Percentiles rank a stretch among this genome's conserved stretches.
phyloP scores from a whole-genome alignment of 1,140 invertebrate species.

The Dufourea novaeangliae region DNA sequence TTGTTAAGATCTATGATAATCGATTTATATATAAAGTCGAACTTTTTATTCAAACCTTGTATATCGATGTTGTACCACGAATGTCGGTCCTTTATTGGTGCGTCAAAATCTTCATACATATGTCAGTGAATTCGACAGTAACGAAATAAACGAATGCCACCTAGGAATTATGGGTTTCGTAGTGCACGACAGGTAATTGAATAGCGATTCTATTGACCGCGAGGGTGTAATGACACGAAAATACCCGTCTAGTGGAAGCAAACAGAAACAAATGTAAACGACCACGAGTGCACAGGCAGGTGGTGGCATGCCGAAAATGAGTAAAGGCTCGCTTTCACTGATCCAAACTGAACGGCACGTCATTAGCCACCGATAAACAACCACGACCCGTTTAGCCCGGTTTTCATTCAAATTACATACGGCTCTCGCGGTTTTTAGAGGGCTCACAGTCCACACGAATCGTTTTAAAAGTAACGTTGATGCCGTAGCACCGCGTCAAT shows the following conservation, averaged over 20 bases:
- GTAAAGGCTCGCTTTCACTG: conserved; percentile 28
- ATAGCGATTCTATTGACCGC: conserved; percentile 18
- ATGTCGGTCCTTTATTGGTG: too few relatives aligned
- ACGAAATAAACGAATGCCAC: conserved; percentile 26
- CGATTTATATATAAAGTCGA: too few relatives aligned
- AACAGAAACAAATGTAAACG: conserved; percentile 13
- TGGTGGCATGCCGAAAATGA: conserved; percentile 34
- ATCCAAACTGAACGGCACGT: conserved; percentile 22
- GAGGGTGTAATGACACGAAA: conserved; percentile 35
- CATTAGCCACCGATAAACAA: conserved; percentile 37
- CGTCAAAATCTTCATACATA: too few relatives aligned
- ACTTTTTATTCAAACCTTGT: too few relatives aligned
- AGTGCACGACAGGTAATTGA: conserved; percentile 11
- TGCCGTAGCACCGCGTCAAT: neutral
- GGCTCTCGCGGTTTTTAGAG: neutral
- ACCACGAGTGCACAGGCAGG: neutral
- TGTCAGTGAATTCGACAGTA: neutral
- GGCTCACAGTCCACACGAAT: neutral
- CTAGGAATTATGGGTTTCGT: neutral
- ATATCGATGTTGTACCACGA: too few relatives aligned
- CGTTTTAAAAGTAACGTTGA: neutral
- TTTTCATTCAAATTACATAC: conserved; percentile 12
- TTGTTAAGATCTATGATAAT: too few relatives aligned
- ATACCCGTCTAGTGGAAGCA: conserved; percentile 9
- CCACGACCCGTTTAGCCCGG: neutral